Conservation (phyloP, 2,113 vertebrate species). For the Probosciger aterrimus region DNA sequence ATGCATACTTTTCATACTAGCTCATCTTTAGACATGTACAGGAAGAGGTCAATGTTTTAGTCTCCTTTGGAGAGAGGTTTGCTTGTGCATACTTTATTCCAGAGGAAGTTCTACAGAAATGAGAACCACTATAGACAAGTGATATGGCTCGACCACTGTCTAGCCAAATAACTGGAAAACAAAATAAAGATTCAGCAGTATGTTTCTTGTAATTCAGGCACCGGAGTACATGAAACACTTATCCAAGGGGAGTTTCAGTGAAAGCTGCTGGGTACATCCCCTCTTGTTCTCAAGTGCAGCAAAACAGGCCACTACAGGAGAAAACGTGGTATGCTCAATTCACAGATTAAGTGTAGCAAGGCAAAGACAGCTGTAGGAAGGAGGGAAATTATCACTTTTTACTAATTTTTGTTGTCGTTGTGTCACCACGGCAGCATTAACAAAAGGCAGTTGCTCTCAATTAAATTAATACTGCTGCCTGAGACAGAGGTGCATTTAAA, state of each 20-base stretch:
- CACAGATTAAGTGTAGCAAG: not conserved
- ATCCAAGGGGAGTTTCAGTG: fast-evolving
- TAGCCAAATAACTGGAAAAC: not conserved
- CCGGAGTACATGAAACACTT: not conserved
- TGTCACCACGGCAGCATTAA: not conserved
- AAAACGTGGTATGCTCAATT: not conserved
- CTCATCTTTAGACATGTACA: not conserved
- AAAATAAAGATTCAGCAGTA: not conserved
- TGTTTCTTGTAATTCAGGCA: not conserved
- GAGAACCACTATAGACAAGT: not conserved
- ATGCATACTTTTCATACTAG: not conserved
- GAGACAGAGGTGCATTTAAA: not conserved
- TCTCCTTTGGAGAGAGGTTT: not conserved
- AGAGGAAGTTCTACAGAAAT: not conserved
- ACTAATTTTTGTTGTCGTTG: not conserved
- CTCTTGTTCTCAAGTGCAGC: not conserved
- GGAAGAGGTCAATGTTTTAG: not conserved
- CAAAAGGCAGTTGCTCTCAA: not conserved
- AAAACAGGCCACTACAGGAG: not conserved
- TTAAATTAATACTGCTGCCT: not conserved
- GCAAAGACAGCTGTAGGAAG: not conserved
- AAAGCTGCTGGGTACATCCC: not conserved
- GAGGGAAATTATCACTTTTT: not conserved
- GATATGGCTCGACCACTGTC: not conserved
- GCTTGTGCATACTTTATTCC: not conserved